Evolutionary conservation across 2,797 vertebrate species (phyloP).

Genomic region (Champsocephalus esox): DNA sequence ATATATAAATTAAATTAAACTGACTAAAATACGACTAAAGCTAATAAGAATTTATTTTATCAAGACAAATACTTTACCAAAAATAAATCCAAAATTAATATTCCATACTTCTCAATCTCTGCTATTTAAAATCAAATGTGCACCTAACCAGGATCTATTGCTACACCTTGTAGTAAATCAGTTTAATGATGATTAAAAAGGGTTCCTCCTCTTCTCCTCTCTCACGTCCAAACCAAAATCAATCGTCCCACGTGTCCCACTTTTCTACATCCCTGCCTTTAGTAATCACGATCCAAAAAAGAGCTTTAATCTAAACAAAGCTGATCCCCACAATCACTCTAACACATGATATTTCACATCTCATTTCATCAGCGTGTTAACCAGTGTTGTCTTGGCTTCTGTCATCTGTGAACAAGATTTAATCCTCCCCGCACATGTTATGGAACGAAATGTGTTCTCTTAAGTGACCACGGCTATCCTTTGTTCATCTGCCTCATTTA

Average conservation of each 20-base stretch:
- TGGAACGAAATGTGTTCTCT: conserved; percentile 10
- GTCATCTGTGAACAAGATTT: background rate
- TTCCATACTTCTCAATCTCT: no score
- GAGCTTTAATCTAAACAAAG: background rate
- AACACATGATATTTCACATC: conserved; percentile 7
- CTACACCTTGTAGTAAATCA: conserved; percentile 15
- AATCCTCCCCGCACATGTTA: conserved; percentile 25
- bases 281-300: background rate
- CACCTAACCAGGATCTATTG: background rate
- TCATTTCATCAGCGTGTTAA: background rate
- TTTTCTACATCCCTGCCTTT: background rate
- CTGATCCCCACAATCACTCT: background rate
- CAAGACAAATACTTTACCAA: no score
- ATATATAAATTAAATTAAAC: no score
- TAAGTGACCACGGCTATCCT: conserved; percentile 29
- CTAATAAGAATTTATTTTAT: no score
- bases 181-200: conserved; percentile 26
- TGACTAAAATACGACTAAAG: no score
- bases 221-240: conserved; percentile 15
- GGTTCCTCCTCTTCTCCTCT: conserved; percentile 5
- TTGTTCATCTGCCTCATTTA: conserved; percentile 37
- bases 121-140: background rate
- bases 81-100: no score
- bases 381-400: background rate
- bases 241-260: conserved; percentile 31